phyloP scores from a whole-genome alignment of 2,113 vertebrate genomes.

The Dolichotis patagonum region DNA sequence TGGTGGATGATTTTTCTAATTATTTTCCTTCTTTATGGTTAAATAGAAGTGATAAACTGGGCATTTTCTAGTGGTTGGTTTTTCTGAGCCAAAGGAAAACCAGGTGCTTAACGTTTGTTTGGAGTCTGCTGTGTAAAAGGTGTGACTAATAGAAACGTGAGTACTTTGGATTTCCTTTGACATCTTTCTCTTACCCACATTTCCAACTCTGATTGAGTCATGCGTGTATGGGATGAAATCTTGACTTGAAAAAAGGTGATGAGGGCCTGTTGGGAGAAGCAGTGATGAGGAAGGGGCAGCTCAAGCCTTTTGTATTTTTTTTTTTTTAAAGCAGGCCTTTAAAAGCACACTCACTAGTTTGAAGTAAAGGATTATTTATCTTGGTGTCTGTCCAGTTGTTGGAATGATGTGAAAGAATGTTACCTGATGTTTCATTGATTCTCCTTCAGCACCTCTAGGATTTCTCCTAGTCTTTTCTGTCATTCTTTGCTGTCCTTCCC shows the following conservation, averaged over 20 bases:
- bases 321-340: conserved; percentile 61
- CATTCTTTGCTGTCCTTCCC: background rate
- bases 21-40: conserved; percentile 58
- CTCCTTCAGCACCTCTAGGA: background rate
- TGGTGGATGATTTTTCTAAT: conserved; percentile 50
- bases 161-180: conserved; percentile 71
- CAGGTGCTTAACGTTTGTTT: conserved; percentile 39
- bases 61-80: conserved; percentile 73
- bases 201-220: conserved; percentile 82
- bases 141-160: conserved; percentile 71
- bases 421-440: background rate
- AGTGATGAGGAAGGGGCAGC: conserved; percentile 63
- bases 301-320: conserved; percentile 56
- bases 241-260: conserved; percentile 76
- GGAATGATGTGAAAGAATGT: conserved; percentile 48
- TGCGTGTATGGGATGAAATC: conserved; percentile 77
- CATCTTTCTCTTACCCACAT: conserved; percentile 81
- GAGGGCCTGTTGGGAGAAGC: conserved; percentile 78
- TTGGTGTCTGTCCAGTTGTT: conserved; percentile 14
- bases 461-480: conserved; percentile 55
- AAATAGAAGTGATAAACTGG: conserved; percentile 42
- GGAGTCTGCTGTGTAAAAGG: conserved; percentile 9
- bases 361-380: conserved; percentile 34
- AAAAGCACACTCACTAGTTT: conserved; percentile 1
- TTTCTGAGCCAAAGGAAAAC: conserved; percentile 77